Conservation (phyloP, 2,888 invertebrate species). For the Philereme transversata region DNA sequence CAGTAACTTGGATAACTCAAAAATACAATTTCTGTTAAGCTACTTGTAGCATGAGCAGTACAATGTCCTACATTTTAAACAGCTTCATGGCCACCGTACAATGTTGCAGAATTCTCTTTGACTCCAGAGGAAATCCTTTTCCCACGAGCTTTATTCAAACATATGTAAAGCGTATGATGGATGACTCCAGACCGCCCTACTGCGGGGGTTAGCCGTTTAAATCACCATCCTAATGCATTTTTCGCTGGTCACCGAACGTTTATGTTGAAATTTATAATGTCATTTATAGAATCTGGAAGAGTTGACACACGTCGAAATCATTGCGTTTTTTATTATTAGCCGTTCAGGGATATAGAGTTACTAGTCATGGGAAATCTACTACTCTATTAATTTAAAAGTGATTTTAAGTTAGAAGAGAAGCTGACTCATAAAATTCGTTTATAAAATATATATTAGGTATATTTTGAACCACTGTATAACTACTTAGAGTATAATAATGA, state of each 20-base stretch:
- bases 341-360: slow-evolving; percentile 66
- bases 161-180: slow-evolving; percentile 85
- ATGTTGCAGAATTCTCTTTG: slow-evolving; percentile 69
- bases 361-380: slow-evolving; percentile 38
- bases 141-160: slow-evolving; percentile 85
- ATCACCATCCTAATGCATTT: slow-evolving; percentile 77
- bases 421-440: no score
- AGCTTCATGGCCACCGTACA: slow-evolving; percentile 56
- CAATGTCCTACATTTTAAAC: neutral
- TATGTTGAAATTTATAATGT: slow-evolving; percentile 74
- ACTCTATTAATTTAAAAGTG: neutral
- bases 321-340: slow-evolving; percentile 72
- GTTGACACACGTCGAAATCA: slow-evolving; percentile 75
- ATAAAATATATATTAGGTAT: no score
- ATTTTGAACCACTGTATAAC: no score
- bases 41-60: no score
- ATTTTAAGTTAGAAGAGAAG: no score
- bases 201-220: slow-evolving; percentile 76
- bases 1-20: no score
- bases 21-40: no score
- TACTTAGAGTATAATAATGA: no score
- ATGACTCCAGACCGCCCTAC: slow-evolving; percentile 73
- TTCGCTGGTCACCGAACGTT: slow-evolving; percentile 77
- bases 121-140: slow-evolving; percentile 84
- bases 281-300: slow-evolving; percentile 70